A percentile compares a stretch with the other conserved stretches of the same genome.
Evolutionary conservation across 2,113 vertebrate genomes (phyloP).

Genomic region (Daboia siamensis): DNA sequence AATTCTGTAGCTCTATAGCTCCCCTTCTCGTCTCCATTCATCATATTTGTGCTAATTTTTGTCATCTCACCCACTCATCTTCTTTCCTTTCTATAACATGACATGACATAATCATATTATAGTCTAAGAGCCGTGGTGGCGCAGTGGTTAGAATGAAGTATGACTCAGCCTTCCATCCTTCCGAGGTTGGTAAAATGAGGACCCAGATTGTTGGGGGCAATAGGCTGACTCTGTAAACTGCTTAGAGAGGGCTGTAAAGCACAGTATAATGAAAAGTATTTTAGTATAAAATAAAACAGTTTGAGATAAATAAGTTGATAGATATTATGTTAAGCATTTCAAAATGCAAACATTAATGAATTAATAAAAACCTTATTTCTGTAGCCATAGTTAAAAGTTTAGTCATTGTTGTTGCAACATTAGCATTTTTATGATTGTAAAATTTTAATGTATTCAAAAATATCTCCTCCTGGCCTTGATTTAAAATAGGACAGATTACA

Average conservation of each 20-base stretch:
- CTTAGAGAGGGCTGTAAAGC: neutral
- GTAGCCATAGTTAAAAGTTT: neutral
- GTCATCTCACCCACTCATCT: neutral
- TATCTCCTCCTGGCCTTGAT: neutral
- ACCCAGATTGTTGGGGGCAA: neutral
- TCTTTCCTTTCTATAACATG: neutral
- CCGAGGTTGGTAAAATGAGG: neutral
- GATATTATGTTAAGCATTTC: neutral
- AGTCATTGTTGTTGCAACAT: neutral
- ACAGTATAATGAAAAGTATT: neutral
- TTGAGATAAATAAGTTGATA: neutral
- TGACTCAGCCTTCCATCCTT: neutral
- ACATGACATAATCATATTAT: neutral
- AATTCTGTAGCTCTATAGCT: neutral
- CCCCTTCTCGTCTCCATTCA: neutral
- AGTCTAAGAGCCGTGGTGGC: neutral
- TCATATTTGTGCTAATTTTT: neutral
- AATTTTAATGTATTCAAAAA: neutral
- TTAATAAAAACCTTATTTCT: neutral
- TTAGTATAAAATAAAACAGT: neutral
- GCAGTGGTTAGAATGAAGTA: neutral
- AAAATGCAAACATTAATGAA: neutral
- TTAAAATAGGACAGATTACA: neutral
- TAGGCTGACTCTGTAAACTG: neutral
- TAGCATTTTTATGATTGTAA: neutral